Evolutionary conservation across 2,113 vertebrate genomes (phyloP).

Genomic region (Sebastes fasciatus): DNA sequence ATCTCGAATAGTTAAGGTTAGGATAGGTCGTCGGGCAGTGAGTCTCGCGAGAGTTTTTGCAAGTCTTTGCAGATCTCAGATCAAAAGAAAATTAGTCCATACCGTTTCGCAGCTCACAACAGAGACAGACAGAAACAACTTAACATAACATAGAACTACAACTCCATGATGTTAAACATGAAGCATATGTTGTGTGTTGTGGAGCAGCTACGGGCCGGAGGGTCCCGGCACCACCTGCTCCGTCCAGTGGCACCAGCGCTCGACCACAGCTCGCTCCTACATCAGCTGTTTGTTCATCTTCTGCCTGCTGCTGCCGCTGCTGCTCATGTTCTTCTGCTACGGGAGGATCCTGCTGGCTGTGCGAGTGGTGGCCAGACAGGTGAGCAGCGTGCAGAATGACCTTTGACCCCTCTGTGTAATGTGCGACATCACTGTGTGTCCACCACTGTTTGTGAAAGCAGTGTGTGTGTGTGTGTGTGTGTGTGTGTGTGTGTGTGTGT

Average conservation of each 20-base stretch:
- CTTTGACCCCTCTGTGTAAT: conserved; percentile 26
- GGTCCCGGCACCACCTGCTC: conserved; percentile 67
- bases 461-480: background rate
- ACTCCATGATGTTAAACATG: background rate
- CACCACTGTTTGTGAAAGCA: background rate
- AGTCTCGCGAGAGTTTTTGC: too few relatives aligned
- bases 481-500: background rate
- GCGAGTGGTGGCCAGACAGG: conserved; percentile 30
- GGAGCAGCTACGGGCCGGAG: conserved; percentile 63
- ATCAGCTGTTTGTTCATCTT: conserved; percentile 66
- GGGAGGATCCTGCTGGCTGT: conserved; percentile 67
- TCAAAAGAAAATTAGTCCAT: background rate
- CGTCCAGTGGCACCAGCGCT: conserved; percentile 60
- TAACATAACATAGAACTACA: background rate
- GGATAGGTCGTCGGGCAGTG: too few relatives aligned
- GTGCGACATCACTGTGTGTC: background rate
- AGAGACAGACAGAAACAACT: background rate
- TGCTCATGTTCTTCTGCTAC: conserved; percentile 71
- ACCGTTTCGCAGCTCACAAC: background rate
- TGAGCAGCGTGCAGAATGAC: conserved; percentile 19
- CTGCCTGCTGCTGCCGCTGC: conserved; percentile 65
- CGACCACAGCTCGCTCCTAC: conserved; percentile 57
- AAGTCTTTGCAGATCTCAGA: too few relatives aligned
- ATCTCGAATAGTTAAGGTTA: too few relatives aligned
- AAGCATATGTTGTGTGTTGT: background rate